Evolutionary conservation across 1,140 invertebrate species (phyloP).

Genomic region (Caerostris extrusa): DNA sequence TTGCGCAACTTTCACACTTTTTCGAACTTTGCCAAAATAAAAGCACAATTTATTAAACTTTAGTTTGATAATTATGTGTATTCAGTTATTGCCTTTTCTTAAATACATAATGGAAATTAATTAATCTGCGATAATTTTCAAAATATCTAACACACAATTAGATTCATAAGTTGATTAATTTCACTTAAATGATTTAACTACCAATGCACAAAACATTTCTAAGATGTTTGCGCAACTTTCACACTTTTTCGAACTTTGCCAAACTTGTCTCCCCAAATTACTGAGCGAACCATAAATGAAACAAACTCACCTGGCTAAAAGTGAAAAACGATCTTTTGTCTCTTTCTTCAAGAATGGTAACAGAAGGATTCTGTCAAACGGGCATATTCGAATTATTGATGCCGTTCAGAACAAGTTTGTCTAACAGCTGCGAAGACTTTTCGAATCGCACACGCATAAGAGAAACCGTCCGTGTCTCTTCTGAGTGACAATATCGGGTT

Average conservation of each 20-base stretch:
- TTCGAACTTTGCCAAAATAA: neutral
- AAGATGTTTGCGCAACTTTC: neutral
- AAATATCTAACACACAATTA: too few species aligned
- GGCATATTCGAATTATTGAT: neutral
- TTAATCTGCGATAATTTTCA: too few species aligned
- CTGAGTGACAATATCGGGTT: slow-evolving; percentile 48
- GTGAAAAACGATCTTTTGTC: neutral
- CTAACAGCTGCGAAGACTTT: slow-evolving; percentile 1
- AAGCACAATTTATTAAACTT: too few species aligned
- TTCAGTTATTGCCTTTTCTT: too few species aligned
- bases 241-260: neutral
- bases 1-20: neutral
- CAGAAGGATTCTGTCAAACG: neutral
- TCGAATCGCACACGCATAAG: neutral
- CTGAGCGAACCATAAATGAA: neutral
- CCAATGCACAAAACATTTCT: neutral
- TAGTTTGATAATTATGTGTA: too few species aligned
- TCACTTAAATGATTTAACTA: too few species aligned
- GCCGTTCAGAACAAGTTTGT: neutral
- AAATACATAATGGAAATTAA: too few species aligned
- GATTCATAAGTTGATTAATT: too few species aligned
- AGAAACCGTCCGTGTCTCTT: slow-evolving; percentile 40
- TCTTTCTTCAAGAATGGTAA: neutral
- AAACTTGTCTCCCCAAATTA: neutral
- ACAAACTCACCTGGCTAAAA: neutral